phyloP scores from a whole-genome alignment of 1,140 invertebrate genomes.

The Coenobita brevimanus region DNA sequence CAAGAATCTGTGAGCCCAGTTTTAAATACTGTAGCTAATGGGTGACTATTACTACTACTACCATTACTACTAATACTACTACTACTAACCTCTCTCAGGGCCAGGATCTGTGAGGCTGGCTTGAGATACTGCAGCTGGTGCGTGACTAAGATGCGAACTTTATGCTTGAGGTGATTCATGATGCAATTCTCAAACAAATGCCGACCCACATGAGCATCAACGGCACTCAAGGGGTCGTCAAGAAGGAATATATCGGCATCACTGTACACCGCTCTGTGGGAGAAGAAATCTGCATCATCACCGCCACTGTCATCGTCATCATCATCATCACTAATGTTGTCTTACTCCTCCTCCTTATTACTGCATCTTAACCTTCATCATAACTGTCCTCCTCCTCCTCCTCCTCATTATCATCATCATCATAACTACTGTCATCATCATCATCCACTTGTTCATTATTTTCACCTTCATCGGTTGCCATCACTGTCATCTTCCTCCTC shows the following conservation, averaged over 20 bases:
- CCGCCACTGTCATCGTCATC: too few relatives aligned
- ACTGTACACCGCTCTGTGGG: constrained; percentile 82
- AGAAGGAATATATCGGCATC: constrained; percentile 86
- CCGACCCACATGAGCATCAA: constrained; percentile 86
- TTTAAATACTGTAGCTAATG: neutral
- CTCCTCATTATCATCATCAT: too few relatives aligned
- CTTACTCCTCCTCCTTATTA: too few relatives aligned
- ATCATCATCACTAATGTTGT: too few relatives aligned
- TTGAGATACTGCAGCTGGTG: constrained; percentile 74
- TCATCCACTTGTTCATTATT: too few relatives aligned
- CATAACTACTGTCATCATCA: too few relatives aligned
- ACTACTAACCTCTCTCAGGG: constrained; percentile 72
- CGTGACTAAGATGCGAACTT: constrained; percentile 72
- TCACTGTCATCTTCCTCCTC: too few relatives aligned
- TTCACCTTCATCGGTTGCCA: too few relatives aligned
- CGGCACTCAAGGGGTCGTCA: constrained; percentile 82
- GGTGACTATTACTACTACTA: neutral
- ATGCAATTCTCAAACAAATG: constrained; percentile 82
- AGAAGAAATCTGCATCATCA: too few relatives aligned
- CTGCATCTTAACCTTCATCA: too few relatives aligned
- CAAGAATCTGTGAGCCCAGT: too few relatives aligned
- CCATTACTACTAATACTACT: constrained; percentile 1
- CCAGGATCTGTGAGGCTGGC: constrained; percentile 73
- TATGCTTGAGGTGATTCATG: constrained; percentile 71
- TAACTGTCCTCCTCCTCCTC: too few relatives aligned